Base-by-base conservation (phyloP, 2,888 invertebrate genomes). In the Pseudococcus longispinus region DNA sequence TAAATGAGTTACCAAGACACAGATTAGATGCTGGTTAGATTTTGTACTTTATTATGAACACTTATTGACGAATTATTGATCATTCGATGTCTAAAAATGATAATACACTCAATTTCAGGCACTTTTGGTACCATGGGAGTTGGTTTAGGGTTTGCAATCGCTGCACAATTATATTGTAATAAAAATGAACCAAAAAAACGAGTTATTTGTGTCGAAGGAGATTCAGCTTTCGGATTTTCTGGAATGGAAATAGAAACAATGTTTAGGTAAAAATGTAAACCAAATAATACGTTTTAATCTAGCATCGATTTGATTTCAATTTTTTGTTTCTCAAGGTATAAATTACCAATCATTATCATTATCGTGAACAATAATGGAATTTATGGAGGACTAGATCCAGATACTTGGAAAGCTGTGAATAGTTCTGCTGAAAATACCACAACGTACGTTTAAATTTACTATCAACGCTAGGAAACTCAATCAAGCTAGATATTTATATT, bases 231-330 rank as follows among this genome's bases (percentile, higher is more conserved):
- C 91, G 99, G 99, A 2, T 99, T 99, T 92, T 97, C 98, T 37
- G 98, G 97, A 90, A 98, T 98, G 98, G 99, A 99, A 92, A 93
- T 98, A 37, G 99, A 99, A 92, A 99, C 98, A 0, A 96, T 98
- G 94, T 94, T 95, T 90, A 92, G 94, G 93, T 93, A 88, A 29
- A 55, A 13, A 84, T 13, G 60, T 2, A 26, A 55, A n/a, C 18
- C n/a, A 8, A 29, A 26, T 0, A 60, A 23, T 23, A 23, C 23
- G 11, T 60, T 23, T 23, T 8, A 13, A 60, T 23, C n/a, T 51
- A n/a, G n/a, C 13, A 46, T 55, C 6, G 55, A 55, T 55, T n/a
- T n/a, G 6, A 11, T 15, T n/a, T 55, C 4, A n/a, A 55, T 37
- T 37, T 0, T 37, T 8, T 37, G 5, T 37, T 37, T 37, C 9